These are phyloP conservation scores for Heterodera carotae DNA, from an alignment of 1,140 invertebrate genomes.

Conservation along the genomic window DNA sequence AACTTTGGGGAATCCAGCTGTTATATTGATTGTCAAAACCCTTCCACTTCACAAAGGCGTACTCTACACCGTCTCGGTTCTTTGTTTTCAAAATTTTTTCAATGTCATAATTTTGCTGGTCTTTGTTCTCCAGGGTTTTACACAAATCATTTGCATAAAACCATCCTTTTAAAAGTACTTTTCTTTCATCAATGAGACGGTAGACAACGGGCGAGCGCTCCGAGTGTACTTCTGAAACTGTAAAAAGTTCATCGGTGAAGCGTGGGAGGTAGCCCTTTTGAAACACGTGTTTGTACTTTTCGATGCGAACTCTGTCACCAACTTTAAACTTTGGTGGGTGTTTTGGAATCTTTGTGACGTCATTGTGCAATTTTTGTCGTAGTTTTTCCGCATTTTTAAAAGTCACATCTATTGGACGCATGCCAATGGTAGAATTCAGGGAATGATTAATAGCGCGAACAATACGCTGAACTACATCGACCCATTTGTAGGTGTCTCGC, in stretches of 20 bases:
- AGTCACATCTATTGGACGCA: constrained; percentile 33
- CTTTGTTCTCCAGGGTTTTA: not conserved
- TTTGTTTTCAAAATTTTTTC: too few species aligned
- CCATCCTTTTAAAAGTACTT: not conserved
- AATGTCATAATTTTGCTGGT: not conserved
- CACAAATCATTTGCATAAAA: not conserved
- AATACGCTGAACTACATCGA: constrained; percentile 42
- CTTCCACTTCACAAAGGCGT: too few species aligned
- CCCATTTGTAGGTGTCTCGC: constrained; percentile 37
- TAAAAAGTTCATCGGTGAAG: not conserved
- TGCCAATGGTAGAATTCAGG: constrained; percentile 28
- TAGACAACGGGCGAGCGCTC: not conserved
- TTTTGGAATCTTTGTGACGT: not conserved
- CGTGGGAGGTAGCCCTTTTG: not conserved
- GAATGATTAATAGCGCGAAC: constrained; percentile 42
- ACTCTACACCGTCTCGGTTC: too few species aligned
- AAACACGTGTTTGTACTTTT: not conserved
- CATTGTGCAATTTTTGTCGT: not conserved
- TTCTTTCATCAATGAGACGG: not conserved
- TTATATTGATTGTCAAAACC: too few species aligned
- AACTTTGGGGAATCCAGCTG: too few species aligned
- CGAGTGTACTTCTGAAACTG: not conserved
- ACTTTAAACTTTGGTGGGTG: not conserved
- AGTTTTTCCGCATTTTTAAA: constrained; percentile 34
- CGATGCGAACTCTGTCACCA: not conserved